Conservation (phyloP, 2,888 invertebrate genomes). For the Meliscaeva auricollis region DNA sequence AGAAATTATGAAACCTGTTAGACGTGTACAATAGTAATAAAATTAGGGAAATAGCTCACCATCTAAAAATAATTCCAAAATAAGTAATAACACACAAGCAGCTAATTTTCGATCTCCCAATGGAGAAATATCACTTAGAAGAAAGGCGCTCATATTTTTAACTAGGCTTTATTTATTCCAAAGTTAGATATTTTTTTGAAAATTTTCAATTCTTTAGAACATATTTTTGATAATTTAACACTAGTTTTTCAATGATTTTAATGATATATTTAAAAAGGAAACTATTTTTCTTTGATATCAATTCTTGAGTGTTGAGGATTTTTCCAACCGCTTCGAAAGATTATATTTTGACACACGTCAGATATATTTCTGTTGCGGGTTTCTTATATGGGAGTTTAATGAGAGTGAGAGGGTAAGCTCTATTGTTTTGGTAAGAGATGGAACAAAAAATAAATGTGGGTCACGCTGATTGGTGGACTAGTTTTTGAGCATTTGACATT, state of each 20-base stretch:
- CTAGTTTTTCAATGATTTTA: conserved; percentile 16
- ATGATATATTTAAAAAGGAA: no score
- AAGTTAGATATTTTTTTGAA: conserved; percentile 17
- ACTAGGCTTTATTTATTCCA: conserved; percentile 9
- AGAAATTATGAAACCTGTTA: conserved; percentile 17
- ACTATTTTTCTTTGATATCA: conserved; percentile 35
- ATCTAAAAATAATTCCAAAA: conserved; percentile 89
- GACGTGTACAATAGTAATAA: neutral
- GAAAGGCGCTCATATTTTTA: conserved; percentile 61
- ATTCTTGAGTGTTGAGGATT: conserved; percentile 23
- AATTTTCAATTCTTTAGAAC: conserved; percentile 36
- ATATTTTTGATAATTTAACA: conserved; percentile 41
- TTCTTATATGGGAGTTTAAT: conserved; percentile 21
- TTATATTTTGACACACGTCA: conserved; percentile 74
- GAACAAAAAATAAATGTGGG: conserved; percentile 67
- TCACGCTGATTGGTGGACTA: conserved; percentile 68
- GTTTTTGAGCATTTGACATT: conserved; percentile 52
- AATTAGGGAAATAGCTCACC: conserved; percentile 84
- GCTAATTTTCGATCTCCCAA: conserved; percentile 86
- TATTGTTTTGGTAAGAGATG: conserved; percentile 53
- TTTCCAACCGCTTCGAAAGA: conserved; percentile 53
- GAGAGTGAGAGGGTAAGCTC: conserved; percentile 37
- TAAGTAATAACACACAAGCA: conserved; percentile 88
- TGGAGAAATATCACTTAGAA: conserved; percentile 65
- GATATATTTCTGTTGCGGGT: conserved; percentile 47